Percentiles rank a stretch among this genome's conserved stretches.
phyloP scores from a whole-genome alignment of 2,888 invertebrate genomes.

The Lampropteryx suffumata region DNA sequence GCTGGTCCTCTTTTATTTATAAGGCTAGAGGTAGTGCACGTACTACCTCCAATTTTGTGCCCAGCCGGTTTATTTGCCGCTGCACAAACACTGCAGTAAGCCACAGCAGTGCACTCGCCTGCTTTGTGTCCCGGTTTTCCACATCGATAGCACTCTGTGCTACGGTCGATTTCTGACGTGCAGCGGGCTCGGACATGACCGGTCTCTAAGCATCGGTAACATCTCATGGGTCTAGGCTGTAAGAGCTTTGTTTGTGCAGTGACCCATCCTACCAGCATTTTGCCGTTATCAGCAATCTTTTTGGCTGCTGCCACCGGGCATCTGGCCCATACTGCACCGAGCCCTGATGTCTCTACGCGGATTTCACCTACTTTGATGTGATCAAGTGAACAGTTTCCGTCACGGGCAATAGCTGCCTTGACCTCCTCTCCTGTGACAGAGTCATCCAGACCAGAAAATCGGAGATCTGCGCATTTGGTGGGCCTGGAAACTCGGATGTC shows the following conservation, averaged over 20 bases:
- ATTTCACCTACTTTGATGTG: background rate
- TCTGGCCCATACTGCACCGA: background rate
- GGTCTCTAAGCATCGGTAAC: conserved; percentile 1
- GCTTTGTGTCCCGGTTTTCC: background rate
- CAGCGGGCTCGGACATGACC: conserved; percentile 1
- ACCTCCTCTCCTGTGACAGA: background rate
- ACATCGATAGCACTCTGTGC: conserved; percentile 2
- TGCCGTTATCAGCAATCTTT: background rate
- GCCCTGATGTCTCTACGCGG: background rate
- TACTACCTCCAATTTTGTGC: background rate
- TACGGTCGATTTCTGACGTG: background rate
- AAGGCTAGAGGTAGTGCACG: background rate
- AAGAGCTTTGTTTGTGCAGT: background rate
- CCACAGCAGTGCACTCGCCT: background rate
- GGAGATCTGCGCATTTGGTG: background rate
- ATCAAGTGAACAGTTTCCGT: background rate
- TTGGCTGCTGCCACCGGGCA: conserved; percentile 1
- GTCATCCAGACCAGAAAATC: conserved; percentile 13
- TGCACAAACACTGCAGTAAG: background rate
- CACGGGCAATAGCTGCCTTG: background rate
- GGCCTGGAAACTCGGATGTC: conserved; percentile 4
- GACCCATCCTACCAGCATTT: background rate
- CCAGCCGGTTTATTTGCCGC: background rate
- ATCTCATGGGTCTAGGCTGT: background rate
- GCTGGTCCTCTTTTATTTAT: too few species aligned